Percentiles rank a stretch among this genome's conserved stretches.
Evolutionary conservation across 2,797 vertebrate species (phyloP).

Genomic region (Cuniculus paca): DNA sequence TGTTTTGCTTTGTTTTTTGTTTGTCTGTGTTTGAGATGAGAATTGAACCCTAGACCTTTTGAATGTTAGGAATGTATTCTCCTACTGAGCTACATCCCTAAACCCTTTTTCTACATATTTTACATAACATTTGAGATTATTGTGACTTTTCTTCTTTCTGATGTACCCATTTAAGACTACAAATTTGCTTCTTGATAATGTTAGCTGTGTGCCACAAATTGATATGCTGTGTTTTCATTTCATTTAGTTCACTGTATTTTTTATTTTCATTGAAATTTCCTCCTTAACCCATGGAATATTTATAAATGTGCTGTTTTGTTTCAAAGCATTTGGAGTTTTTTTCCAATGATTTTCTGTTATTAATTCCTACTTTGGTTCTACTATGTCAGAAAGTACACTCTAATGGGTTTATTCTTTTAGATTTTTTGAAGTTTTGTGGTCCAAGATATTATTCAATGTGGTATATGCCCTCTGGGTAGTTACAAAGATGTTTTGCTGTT

Average conservation of each 20-base stretch:
- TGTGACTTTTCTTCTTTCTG: not conserved
- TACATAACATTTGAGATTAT: not conserved
- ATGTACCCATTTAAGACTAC: not conserved
- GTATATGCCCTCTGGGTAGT: not conserved
- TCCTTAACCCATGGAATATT: not conserved
- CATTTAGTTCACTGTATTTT: not conserved
- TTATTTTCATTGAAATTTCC: not conserved
- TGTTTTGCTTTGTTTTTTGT: not conserved
- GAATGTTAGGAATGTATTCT: not conserved
- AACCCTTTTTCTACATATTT: not conserved
- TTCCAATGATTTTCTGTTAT: not conserved
- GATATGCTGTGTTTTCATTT: not conserved
- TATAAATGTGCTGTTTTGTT: not conserved
- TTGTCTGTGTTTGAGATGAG: not conserved
- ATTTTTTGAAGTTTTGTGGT: not conserved
- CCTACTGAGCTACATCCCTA: not conserved
- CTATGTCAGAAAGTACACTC: not conserved
- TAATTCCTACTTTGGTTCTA: not conserved
- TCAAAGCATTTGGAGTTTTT: not conserved
- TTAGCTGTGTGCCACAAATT: not conserved
- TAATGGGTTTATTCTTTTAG: not conserved
- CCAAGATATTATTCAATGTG: not conserved
- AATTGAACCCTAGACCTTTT: not conserved
- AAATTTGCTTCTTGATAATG: not conserved
- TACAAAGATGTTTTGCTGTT: not conserved